Base-by-base conservation (phyloP, 2,113 vertebrate species). In the Orientallactaga bullata region DNA sequence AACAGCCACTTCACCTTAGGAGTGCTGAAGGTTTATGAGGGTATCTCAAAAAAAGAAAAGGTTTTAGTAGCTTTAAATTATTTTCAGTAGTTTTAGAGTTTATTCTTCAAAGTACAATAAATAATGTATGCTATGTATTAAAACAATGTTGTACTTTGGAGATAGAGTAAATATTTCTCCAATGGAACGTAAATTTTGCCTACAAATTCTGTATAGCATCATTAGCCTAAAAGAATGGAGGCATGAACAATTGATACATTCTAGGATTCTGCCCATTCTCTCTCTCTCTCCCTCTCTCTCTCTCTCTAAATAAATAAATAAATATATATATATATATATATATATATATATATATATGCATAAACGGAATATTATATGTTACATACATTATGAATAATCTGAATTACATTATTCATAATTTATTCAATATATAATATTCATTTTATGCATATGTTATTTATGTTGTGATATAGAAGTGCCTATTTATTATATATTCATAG, bases 81-180 rank as follows among this genome's bases (percentile, higher is more conserved):
- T 91, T 79, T 51, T 63, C 58, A 32, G 16, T 89, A 66, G 68
- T 2, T 47, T 86, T 94, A 71, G 0, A 80, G 20, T 20, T 80
- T 87, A 68, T 76, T 90, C 47, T 85, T 90, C 42, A 92, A 90
- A 80, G 61, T 77, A 16, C 15, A 51, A 69, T 88, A 18, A 61
- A 86, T 80, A 76, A 84, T 68, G 1, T 39, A 90, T 51, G 32
- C 1, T 18, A 88, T 3, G 6, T 58, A 69, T 85, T 88, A 90
- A 82, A 78, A 65, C 2, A 65, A 20, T 85, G 51, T 13, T 89
- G 18, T 61, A 72, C 11, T 87, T 76, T 80, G 30, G 15, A 78
- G 30, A 69, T 24, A 93, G 7, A 35, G 11, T 61, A 21, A 80
- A 30, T 9, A 76, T 28, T 63, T 68, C 10, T 66, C 18, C 18